Evolutionary conservation across 2,888 invertebrate species (phyloP).

Genomic region (Megalurothrips usitatus): DNA sequence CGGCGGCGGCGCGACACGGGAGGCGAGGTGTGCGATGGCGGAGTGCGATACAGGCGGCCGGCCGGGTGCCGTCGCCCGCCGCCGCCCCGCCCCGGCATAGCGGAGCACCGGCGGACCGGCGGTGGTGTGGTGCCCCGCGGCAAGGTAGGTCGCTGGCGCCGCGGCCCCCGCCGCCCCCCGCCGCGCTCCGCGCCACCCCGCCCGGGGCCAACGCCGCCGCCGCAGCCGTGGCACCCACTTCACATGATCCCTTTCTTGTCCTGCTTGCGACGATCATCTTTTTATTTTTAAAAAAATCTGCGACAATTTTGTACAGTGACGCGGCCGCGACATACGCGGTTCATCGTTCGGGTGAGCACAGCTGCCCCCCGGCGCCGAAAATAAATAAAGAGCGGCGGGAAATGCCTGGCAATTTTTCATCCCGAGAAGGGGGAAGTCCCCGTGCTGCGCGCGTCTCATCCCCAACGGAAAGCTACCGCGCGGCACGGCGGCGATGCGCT

Average conservation of each 20-base stretch:
- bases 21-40: not conserved
- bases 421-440: not conserved
- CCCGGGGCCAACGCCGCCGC: not conserved
- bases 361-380: too few species aligned
- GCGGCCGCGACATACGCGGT: too few species aligned
- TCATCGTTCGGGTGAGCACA: too few species aligned
- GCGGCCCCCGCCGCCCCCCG: not conserved
- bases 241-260: too few species aligned
- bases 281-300: too few species aligned
- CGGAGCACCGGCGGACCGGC: not conserved
- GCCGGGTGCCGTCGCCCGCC: not conserved
- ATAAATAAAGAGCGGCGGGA: too few species aligned
- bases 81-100: not conserved
- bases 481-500: not conserved
- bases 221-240: too few species aligned
- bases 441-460: not conserved
- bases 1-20: too few species aligned
- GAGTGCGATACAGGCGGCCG: not conserved
- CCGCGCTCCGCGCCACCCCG: not conserved
- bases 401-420: too few species aligned
- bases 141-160: constrained; percentile 23
- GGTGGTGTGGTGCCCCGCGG: not conserved
- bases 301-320: too few species aligned
- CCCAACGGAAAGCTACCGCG: not conserved
- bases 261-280: too few species aligned